Conservation (phyloP, 2,888 invertebrate species). For the Nematopogon swammerdamellus region DNA sequence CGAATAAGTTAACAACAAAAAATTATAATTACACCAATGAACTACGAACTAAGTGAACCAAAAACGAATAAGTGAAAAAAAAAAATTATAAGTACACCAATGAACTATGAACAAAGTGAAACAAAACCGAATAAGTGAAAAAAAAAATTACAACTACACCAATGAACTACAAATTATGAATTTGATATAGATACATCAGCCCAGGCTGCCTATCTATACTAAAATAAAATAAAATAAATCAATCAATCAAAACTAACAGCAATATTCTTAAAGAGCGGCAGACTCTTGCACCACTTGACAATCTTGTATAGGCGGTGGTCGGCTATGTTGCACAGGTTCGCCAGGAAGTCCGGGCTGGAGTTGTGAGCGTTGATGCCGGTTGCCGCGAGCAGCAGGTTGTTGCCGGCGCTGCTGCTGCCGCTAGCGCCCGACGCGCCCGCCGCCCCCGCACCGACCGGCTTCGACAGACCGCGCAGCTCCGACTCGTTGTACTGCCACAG, state of each 20-base stretch:
- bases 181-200: too few relatives aligned
- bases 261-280: conserved; percentile 95
- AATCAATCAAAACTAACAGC: conserved; percentile 62
- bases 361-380: conserved; percentile 55
- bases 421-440: conserved; percentile 15
- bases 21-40: too few relatives aligned
- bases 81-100: too few relatives aligned
- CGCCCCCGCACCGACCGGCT: conserved; percentile 17
- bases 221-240: too few relatives aligned
- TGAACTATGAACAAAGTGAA: too few relatives aligned
- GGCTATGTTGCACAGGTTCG: conserved; percentile 89
- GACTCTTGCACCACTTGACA: conserved; percentile 97
- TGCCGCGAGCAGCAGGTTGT: conserved; percentile 43
- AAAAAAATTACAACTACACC: too few relatives aligned
- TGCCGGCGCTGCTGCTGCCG: conserved; percentile 28
- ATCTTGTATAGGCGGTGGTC: conserved; percentile 95
- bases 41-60: too few relatives aligned
- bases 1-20: too few relatives aligned
- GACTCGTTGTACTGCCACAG: conserved; percentile 92
- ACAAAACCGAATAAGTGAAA: too few relatives aligned
- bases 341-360: conserved; percentile 80
- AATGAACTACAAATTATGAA: too few relatives aligned
- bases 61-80: too few relatives aligned
- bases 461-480: conserved; percentile 65
- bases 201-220: too few relatives aligned